Conservation (phyloP, 1,140 invertebrate species). For the Drosophila oshimai region DNA sequence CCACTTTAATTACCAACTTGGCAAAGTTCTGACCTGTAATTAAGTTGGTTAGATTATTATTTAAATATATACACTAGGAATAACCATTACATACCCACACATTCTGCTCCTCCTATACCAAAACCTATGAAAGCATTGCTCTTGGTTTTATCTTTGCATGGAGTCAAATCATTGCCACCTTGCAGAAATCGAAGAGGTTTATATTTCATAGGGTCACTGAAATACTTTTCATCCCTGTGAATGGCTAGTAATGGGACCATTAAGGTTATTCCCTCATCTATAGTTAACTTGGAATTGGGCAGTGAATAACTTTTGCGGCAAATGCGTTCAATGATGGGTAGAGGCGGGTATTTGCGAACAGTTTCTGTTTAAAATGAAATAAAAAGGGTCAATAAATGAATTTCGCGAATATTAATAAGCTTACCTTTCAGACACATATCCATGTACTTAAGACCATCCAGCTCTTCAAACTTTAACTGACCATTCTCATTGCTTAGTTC, state of each 20-base stretch:
- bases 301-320: slow-evolving; percentile 65
- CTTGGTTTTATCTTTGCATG: not conserved
- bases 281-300: slow-evolving; percentile 58
- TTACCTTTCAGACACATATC: slow-evolving; percentile 71
- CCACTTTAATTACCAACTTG: slow-evolving; percentile 68
- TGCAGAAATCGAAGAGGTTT: slow-evolving; percentile 84
- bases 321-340: slow-evolving; percentile 67
- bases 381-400: not conserved
- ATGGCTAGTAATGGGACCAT: slow-evolving; percentile 74
- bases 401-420: not conserved
- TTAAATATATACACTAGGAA: not conserved
- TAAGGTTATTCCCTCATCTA: slow-evolving; percentile 73
- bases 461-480: slow-evolving; percentile 45
- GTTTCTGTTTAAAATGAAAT: slow-evolving; percentile 70
- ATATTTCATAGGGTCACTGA: slow-evolving; percentile 84
- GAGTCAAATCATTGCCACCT: not conserved
- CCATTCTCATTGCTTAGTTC: slow-evolving; percentile 23
- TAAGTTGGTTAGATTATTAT: not conserved
- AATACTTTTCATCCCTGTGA: slow-evolving; percentile 86
- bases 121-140: slow-evolving; percentile 48
- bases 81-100: slow-evolving; percentile 54
- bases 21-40: slow-evolving; percentile 69
- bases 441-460: slow-evolving; percentile 61
- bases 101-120: slow-evolving; percentile 60
- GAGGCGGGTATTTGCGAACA: slow-evolving; percentile 82